Percentiles rank a stretch among this genome's conserved stretches.
Evolutionary conservation across 2,113 vertebrate genomes (phyloP).

Genomic region (Carassius auratus): DNA sequence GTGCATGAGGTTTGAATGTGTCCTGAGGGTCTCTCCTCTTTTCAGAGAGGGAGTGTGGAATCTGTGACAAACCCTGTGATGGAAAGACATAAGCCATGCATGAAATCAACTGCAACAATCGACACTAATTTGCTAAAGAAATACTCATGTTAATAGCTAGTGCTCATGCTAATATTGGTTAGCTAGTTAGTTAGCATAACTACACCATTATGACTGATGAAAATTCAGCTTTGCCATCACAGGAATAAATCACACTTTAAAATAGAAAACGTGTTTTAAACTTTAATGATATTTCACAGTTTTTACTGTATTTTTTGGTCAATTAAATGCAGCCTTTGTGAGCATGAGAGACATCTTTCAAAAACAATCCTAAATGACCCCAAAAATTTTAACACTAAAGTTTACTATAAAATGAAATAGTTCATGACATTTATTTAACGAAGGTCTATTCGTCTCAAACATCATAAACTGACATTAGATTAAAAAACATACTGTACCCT

Average conservation of each 20-base stretch:
- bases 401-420: not conserved
- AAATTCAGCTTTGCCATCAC: not conserved
- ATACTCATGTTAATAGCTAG: not conserved
- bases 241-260: not conserved
- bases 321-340: not conserved
- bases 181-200: not conserved
- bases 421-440: not conserved
- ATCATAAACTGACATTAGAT: not conserved
- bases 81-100: slow-evolving; percentile 7
- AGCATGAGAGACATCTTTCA: not conserved
- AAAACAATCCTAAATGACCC: not conserved
- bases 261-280: not conserved
- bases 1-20: slow-evolving; percentile 53
- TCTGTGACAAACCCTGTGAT: slow-evolving; percentile 56
- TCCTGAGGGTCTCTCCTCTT: slow-evolving; percentile 67
- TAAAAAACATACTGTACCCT: not conserved
- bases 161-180: not conserved
- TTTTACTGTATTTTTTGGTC: not conserved
- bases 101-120: not conserved
- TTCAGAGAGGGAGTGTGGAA: slow-evolving; percentile 59
- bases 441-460: not conserved
- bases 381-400: not conserved
- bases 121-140: not conserved
- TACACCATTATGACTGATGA: not conserved
- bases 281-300: not conserved